Evolutionary conservation across 2,888 invertebrate genomes (phyloP).

Genomic region (Meandrusa payeni): DNA sequence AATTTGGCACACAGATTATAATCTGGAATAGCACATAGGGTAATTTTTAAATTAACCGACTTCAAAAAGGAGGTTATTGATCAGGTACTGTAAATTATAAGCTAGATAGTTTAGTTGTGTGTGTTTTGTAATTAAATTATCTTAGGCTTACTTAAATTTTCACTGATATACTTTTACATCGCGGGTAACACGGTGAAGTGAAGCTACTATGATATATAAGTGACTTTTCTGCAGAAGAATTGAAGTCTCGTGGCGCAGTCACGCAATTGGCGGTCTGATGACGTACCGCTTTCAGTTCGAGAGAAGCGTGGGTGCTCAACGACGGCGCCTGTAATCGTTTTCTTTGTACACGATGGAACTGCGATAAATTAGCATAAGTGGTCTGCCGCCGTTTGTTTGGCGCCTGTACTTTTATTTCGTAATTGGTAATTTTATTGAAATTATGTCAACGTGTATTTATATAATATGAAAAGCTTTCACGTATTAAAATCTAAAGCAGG

Average conservation of each 20-base stretch:
- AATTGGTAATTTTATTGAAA: constrained; percentile 3
- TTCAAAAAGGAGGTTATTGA: too few species aligned
- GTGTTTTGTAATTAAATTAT: too few species aligned
- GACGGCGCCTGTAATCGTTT: constrained; percentile 5
- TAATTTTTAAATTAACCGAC: too few species aligned
- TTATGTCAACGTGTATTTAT: neutral
- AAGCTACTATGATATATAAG: constrained; percentile 6
- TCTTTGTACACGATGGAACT: constrained; percentile 1
- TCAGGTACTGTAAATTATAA: too few species aligned
- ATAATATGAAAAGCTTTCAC: too few species aligned
- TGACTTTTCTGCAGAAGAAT: constrained; percentile 1
- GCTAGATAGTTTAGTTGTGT: too few species aligned
- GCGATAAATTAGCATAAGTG: constrained; percentile 21
- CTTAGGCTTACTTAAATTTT: too few species aligned
- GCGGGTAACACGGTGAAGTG: too few species aligned
- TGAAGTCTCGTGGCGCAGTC: constrained; percentile 6
- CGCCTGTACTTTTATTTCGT: constrained; percentile 5
- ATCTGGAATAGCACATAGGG: too few species aligned
- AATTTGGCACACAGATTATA: too few species aligned
- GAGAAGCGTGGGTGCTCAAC: constrained; percentile 5
- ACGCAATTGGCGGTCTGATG: neutral
- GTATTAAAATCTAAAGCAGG: too few species aligned
- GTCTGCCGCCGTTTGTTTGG: neutral
- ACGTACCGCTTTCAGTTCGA: neutral
- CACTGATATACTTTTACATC: too few species aligned